Base-by-base conservation (phyloP, 2,113 vertebrate genomes). In the Diglossa brunneiventris region DNA sequence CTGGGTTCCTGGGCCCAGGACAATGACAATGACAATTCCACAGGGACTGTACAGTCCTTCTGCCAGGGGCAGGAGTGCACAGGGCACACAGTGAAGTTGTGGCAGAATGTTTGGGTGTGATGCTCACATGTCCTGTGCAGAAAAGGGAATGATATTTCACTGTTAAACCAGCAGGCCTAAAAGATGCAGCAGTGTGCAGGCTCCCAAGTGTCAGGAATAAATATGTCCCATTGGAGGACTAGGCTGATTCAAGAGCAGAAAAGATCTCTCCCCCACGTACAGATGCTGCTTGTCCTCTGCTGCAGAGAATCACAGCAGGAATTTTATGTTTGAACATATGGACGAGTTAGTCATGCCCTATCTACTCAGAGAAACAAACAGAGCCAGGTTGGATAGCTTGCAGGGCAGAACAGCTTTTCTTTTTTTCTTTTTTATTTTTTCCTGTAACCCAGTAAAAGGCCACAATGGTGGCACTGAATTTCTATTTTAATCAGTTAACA, bases 261-360 rank as follows among this genome's bases (percentile, higher is more conserved):
- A 83, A 87, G 39, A 49, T 52, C 63, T 75, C 69, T 75, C 73
- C 77, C 73, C 68, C 49, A 78, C 15, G 53, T 92, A 72, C 92
- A 97, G 95, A 89, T 95, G 94, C 94, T 94, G 56, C 87, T 81
- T 75, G 91, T 83, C 64, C 80, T 92, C 95, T 96, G 77, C 50
- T 91, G 83, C 83, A 91, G 77, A 97, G 93, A 95, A 82, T 76
- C 91, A 92, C 89, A 94, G 96, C 89, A 96, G 91, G 91, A 95
- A 94, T 90, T 87, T 95, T 93, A 89, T 95, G 91, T 95, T 83
- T 86, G 95, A 97, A 86, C 96, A 96, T 97, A 97, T 94, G 96
- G 96, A 72, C 76, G 6, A 95, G 80, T 97, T 97, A 97, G 91
- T 96, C 92, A 96, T 97, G 96, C 96, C 94, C 96, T 96, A 95